Conservation (phyloP, 2,888 invertebrate genomes). For the Papilio protenor region DNA sequence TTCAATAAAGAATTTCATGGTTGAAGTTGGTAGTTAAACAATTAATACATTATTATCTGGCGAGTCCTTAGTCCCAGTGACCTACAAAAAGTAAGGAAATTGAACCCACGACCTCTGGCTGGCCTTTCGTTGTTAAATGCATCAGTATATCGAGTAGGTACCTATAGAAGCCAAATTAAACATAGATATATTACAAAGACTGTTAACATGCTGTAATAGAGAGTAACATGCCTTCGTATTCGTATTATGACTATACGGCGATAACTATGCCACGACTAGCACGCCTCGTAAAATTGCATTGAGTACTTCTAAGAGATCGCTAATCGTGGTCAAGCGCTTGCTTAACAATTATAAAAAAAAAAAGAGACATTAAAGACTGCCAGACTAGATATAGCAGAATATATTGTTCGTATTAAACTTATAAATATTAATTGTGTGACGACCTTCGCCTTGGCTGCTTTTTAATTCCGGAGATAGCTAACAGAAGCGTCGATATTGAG, state of each 20-base stretch:
- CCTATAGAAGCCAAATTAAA: constrained; percentile 31
- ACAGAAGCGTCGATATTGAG: constrained; percentile 24
- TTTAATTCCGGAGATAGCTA: neutral
- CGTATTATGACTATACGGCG: constrained; percentile 9
- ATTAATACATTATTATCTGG: neutral
- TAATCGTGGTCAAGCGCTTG: too few species aligned
- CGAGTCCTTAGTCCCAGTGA: neutral
- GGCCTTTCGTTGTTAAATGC: constrained; percentile 4
- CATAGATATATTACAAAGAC: constrained; percentile 19
- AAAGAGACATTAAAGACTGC: neutral
- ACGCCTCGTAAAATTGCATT: constrained; percentile 14
- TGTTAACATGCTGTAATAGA: constrained; percentile 35
- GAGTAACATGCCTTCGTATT: constrained; percentile 4
- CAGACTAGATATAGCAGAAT: neutral
- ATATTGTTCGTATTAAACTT: neutral
- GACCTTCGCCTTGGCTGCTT: constrained; percentile 11
- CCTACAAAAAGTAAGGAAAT: constrained; percentile 5
- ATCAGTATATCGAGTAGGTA: constrained; percentile 5
- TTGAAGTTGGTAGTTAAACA: too few species aligned
- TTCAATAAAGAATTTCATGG: too few species aligned
- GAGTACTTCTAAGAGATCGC: constrained; percentile 11
- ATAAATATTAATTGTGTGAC: constrained; percentile 6
- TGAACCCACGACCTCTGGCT: neutral
- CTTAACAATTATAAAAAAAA: too few species aligned
- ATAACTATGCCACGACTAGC: neutral